phyloP scores from a whole-genome alignment of 1,140 invertebrate genomes.

The Hypothenemus hampei region DNA sequence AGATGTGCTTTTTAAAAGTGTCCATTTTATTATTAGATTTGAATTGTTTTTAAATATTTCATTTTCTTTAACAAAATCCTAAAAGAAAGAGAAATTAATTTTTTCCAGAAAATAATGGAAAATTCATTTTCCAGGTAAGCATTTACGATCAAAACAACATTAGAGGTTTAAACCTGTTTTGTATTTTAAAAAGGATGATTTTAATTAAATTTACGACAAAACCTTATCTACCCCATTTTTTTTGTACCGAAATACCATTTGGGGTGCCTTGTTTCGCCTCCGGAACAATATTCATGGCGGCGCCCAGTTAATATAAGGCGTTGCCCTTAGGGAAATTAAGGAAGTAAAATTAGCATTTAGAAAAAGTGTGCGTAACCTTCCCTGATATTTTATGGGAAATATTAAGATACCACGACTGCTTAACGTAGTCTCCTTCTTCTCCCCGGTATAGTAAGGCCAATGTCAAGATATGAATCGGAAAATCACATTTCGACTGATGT shows the following conservation, averaged over 20 bases:
- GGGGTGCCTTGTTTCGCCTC: conserved; percentile 14
- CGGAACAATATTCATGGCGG: conserved; percentile 27
- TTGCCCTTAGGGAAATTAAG: conserved; percentile 29
- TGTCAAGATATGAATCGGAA: conserved; percentile 20
- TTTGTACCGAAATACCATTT: conserved; percentile 17
- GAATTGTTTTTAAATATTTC: no score
- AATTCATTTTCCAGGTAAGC: no score
- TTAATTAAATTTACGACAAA: conserved; percentile 27
- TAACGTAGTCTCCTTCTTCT: conserved; percentile 12
- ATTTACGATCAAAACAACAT: no score
- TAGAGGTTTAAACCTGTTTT: conserved; percentile 20
- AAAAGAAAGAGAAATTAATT: no score
- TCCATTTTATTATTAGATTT: no score
- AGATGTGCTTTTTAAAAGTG: no score
- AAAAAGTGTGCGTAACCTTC: conserved; percentile 27
- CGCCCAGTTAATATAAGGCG: conserved; percentile 27
- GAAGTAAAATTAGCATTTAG: conserved; percentile 29
- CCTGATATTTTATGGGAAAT: conserved; percentile 24
- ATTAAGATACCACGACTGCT: conserved; percentile 27
- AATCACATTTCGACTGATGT: no score
- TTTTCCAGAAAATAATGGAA: no score
- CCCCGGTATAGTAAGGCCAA: neutral
- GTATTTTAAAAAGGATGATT: conserved; percentile 26
- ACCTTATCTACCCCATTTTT: conserved; percentile 26
- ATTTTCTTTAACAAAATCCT: no score